Percentiles rank a stretch among this genome's conserved stretches.
Conservation (phyloP, 2,888 invertebrate species). For the Pandemis heparana region DNA sequence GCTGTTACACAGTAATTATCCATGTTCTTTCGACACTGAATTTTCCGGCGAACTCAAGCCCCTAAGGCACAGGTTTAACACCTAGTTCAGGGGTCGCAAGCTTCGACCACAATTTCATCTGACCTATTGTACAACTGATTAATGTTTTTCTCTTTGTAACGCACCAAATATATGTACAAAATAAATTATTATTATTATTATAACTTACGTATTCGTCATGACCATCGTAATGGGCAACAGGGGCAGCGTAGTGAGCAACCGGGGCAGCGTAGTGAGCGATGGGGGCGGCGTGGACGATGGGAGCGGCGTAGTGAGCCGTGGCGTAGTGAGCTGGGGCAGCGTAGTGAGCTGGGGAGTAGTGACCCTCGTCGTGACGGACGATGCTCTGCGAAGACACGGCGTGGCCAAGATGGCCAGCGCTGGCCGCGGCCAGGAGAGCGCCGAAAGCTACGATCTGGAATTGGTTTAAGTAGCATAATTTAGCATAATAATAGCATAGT, state of each 20-base stretch:
- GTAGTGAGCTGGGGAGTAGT: conserved; percentile 52
- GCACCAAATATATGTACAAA: no score
- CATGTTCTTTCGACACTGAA: no score
- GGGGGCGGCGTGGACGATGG: conserved; percentile 50
- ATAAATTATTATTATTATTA: no score
- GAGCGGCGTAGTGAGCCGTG: conserved; percentile 45
- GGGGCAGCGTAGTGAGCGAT: conserved; percentile 52
- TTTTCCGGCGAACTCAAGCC: no score
- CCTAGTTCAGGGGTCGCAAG: no score
- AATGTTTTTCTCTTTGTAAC: no score
- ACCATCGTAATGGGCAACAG: conserved; percentile 51
- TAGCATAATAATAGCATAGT: no score
- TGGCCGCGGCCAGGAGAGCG: conserved; percentile 74
- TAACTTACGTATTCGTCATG: conserved; percentile 54
- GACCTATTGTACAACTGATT: no score
- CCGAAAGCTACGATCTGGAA: conserved; percentile 73
- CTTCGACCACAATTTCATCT: no score
- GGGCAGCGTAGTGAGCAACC: conserved; percentile 45
- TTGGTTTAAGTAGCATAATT: no score
- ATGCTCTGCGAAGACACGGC: conserved; percentile 72
- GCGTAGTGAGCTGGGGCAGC: conserved; percentile 53
- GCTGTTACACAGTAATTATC: no score
- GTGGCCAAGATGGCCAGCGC: conserved; percentile 70
- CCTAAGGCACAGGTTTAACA: no score
- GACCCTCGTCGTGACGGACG: conserved; percentile 67